phyloP scores from a whole-genome alignment of 1,140 invertebrate genomes.

The Frieseomelitta varia region DNA sequence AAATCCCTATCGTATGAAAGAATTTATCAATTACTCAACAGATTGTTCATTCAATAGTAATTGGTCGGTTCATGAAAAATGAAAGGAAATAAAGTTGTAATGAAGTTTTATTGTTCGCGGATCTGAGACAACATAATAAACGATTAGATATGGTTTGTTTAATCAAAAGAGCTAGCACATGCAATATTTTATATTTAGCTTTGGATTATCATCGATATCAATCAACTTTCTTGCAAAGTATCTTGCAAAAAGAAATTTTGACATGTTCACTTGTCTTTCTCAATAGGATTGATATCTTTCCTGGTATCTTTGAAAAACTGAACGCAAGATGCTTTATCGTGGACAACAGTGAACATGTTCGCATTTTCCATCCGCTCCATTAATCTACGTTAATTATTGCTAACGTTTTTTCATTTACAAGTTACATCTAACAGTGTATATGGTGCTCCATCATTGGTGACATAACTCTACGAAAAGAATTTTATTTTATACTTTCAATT shows the following conservation, averaged over 20 bases:
- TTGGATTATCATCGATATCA: constrained; percentile 11
- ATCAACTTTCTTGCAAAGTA: not conserved
- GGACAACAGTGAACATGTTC: not conserved
- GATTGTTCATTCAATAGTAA: not conserved
- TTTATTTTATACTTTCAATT: no score
- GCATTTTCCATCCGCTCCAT: not conserved
- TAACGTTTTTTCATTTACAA: not conserved
- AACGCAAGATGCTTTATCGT: not conserved
- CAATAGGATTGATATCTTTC: not conserved
- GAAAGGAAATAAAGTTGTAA: not conserved
- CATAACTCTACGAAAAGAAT: no score
- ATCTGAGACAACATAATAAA: constrained; percentile 1
- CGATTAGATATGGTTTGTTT: constrained; percentile 60
- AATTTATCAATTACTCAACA: not conserved
- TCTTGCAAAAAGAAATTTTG: constrained; percentile 8
- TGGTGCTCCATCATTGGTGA: no score
- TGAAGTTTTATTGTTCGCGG: constrained; percentile 19
- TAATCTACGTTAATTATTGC: not conserved
- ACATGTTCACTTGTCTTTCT: not conserved
- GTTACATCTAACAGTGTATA: not conserved
- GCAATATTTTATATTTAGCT: constrained; percentile 43
- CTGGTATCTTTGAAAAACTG: not conserved
- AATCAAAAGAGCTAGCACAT: constrained; percentile 40
- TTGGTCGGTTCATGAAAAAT: not conserved
- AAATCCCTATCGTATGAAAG: no score